Base-by-base conservation (phyloP, 2,888 invertebrate species). In the Torymus texanus region DNA sequence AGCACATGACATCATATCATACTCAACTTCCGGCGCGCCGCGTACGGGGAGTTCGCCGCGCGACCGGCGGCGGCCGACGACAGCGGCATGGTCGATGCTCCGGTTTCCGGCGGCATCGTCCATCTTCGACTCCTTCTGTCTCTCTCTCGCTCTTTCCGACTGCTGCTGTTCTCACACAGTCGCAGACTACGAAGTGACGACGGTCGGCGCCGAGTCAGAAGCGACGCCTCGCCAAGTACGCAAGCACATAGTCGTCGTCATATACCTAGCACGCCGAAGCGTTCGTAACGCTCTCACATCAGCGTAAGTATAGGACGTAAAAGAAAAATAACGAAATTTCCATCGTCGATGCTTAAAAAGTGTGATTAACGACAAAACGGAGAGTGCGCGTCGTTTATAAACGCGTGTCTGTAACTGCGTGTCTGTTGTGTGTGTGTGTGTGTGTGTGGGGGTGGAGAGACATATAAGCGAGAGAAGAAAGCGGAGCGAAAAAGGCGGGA, bases 21-120 rank as follows among this genome's bases (percentile, higher is more conserved):
- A 41, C 41, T 41, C 41, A 41, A 41, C 41, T 41, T 41, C 41
- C 41, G 41, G 41, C 41, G 41, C 41, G 10, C 41, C 8, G 41
- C 1, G 5, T 59, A 41, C n/a, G 11, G 71, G 62, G 58, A 3
- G 67, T 29, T 12, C 13, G 8, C 13, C 18, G 41, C 21, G 21
- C 21, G 21, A 2, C 21, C 21, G 21, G 1, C 21, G 21, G 21
- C 21, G 21, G 21, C 21, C 29, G 67, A 65, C 73, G 63, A 62
- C 77, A 70, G 77, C 58, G 82, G 79, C 78, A 82, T 84, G 87
- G 86, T 88, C 87, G 87, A 88, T 88, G 86, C 84, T 87, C 84
- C 85, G 86, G 84, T 86, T 88, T 88, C 88, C 88, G 87, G 85
- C 81, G 14, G 18, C 12, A 29, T 87, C 88, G 86, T 88, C 89